phyloP scores from a whole-genome alignment of 1,140 invertebrate genomes.

The Cryptotermes secundus region DNA sequence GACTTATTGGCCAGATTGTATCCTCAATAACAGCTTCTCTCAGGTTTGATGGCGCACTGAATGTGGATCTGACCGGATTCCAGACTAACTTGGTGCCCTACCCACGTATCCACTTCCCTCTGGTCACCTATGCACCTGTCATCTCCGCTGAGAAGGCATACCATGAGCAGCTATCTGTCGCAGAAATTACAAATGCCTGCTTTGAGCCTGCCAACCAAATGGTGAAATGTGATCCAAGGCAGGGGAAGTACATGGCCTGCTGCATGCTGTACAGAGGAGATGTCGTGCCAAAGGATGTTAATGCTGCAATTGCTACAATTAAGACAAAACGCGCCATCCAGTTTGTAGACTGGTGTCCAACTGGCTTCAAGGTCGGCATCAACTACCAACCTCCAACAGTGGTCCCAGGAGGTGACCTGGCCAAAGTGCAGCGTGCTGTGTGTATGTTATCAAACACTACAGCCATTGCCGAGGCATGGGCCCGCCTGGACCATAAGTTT shows the following conservation, averaged over 20 bases:
- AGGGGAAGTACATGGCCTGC: constrained; percentile 90
- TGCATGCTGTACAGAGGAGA: constrained; percentile 71
- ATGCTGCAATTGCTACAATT: constrained; percentile 80
- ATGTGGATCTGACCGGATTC: constrained; percentile 80
- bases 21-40: constrained; percentile 84
- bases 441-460: constrained; percentile 83
- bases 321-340: constrained; percentile 82
- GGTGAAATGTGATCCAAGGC: constrained; percentile 89
- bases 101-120: constrained; percentile 79
- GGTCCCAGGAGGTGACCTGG: constrained; percentile 79
- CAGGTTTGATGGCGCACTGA: constrained; percentile 68
- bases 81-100: constrained; percentile 83
- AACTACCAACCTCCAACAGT: constrained; percentile 80
- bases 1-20: constrained; percentile 82
- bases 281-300: constrained; percentile 66
- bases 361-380: constrained; percentile 80
- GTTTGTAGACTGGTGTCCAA: constrained; percentile 91
- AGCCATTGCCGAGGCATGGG: constrained; percentile 79
- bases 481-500: constrained; percentile 77
- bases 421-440: constrained; percentile 69
- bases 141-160: constrained; percentile 86
- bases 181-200: constrained; percentile 86
- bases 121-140: constrained; percentile 83
- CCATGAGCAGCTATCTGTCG: constrained; percentile 78
- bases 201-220: constrained; percentile 89